phyloP scores from a whole-genome alignment of 1,140 invertebrate genomes.

The Antheraea pernyi region DNA sequence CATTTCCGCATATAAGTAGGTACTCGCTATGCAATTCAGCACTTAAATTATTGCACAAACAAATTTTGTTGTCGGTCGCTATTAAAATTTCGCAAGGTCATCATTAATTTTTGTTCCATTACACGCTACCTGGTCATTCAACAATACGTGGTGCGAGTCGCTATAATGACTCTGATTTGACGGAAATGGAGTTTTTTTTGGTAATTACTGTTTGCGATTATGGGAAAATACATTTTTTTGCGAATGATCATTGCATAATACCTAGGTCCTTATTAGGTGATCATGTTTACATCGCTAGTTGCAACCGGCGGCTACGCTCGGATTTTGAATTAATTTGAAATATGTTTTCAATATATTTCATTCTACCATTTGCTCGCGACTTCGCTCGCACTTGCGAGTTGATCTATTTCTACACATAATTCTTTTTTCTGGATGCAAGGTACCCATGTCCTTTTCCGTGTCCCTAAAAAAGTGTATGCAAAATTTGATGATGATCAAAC shows the following conservation, averaged over 20 bases:
- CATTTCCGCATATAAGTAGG: too few species aligned
- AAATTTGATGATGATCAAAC: too few species aligned
- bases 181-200: slow-evolving; percentile 32
- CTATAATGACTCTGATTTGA: slow-evolving; percentile 22
- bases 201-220: slow-evolving; percentile 6
- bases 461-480: too few species aligned
- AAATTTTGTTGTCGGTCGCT: slow-evolving; percentile 1
- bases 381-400: too few species aligned
- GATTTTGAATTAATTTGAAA: not conserved
- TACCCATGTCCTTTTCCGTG: too few species aligned
- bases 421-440: too few species aligned
- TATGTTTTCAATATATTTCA: too few species aligned
- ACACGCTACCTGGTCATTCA: slow-evolving; percentile 34
- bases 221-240: slow-evolving; percentile 1
- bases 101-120: slow-evolving; percentile 38
- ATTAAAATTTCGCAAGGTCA: slow-evolving; percentile 37
- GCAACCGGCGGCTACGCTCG: not conserved
- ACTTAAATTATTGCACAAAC: not conserved
- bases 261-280: not conserved
- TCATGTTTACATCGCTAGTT: too few species aligned
- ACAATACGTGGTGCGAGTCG: slow-evolving; percentile 30
- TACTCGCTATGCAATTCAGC: not conserved
- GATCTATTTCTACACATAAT: too few species aligned
- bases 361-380: too few species aligned
- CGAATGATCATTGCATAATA: not conserved